phyloP scores from a whole-genome alignment of 1,140 invertebrate species.

The Trichogramma pretiosum region DNA sequence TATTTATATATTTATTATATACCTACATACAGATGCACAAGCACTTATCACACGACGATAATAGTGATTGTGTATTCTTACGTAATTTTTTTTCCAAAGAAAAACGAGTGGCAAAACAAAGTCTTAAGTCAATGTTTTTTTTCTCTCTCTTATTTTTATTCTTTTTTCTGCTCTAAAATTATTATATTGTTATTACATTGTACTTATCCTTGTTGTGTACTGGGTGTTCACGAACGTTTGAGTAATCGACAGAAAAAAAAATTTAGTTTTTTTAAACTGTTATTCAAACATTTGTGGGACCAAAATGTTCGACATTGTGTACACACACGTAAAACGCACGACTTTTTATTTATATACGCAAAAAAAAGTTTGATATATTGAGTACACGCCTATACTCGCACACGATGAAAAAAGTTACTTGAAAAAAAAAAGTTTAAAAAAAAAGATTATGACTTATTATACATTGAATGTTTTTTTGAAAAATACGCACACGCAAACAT shows the following conservation, averaged over 20 bases:
- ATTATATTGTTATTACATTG: no score
- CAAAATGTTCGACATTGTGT: constrained; percentile 4
- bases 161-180: no score
- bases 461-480: constrained; percentile 12
- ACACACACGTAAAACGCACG: constrained; percentile 4
- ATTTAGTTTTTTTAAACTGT: no score
- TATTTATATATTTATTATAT: constrained; percentile 2
- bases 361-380: constrained; percentile 9
- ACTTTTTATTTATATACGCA: constrained; percentile 4
- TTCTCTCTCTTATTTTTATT: constrained; percentile 5
- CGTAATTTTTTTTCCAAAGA: constrained; percentile 7
- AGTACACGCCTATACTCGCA: neutral
- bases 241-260: no score
- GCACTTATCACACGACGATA: constrained; percentile 9
- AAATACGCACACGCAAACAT: constrained; percentile 10
- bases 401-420: neutral
- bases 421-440: constrained; percentile 4
- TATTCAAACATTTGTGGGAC: constrained; percentile 5
- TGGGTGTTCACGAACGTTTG: no score
- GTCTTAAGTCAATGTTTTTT: constrained; percentile 10
- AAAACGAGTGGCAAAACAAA: constrained; percentile 7
- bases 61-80: constrained; percentile 16
- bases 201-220: no score
- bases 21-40: neutral
- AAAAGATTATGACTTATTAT: neutral